Conservation (phyloP, 2,113 vertebrate species). For the Sebastes fasciatus region DNA sequence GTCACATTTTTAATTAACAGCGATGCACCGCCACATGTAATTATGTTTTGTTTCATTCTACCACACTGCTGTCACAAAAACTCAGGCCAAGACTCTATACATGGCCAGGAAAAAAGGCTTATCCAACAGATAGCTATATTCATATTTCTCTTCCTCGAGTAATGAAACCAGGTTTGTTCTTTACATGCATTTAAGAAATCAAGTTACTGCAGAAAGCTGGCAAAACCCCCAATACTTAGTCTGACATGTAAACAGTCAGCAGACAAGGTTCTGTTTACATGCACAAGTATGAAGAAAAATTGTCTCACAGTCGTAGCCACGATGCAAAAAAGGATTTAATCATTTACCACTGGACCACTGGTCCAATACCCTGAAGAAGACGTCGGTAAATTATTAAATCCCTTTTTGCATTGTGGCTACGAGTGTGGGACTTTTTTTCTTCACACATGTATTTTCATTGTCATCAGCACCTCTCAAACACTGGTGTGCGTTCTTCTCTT, state of each 20-base stretch:
- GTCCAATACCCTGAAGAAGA: background rate
- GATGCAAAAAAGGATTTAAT: background rate
- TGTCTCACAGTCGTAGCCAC: background rate
- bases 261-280: conserved; percentile 7
- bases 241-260: conserved; percentile 5
- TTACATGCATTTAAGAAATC: background rate
- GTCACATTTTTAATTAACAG: background rate
- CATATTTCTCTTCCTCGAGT: background rate
- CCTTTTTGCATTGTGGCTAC: too few species aligned
- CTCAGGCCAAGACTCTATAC: background rate
- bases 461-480: too few species aligned
- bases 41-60: conserved; percentile 1
- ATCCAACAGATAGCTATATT: background rate
- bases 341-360: background rate
- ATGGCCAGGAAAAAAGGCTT: background rate
- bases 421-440: background rate
- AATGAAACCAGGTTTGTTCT: background rate
- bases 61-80: background rate
- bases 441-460: too few species aligned
- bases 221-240: background rate
- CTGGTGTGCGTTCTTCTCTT: background rate
- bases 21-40: background rate
- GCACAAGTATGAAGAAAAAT: background rate
- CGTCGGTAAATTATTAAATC: background rate
- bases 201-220: background rate